phyloP scores from a whole-genome alignment of 2,797 vertebrate species.

The Sibirionetta formosa region DNA sequence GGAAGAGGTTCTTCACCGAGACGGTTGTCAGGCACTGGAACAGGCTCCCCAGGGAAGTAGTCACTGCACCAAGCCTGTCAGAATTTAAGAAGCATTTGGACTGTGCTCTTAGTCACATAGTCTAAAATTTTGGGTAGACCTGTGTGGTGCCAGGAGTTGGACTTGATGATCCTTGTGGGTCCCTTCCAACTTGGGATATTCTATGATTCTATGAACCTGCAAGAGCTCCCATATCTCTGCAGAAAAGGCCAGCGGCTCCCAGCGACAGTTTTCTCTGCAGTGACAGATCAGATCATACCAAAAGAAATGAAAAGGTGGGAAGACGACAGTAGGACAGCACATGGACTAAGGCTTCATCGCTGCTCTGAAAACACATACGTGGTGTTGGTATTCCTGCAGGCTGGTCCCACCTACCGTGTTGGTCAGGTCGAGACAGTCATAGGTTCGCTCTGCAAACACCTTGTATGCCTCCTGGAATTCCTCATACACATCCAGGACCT shows the following conservation, averaged over 20 bases:
- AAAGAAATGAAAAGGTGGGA: background rate
- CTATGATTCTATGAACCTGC: background rate
- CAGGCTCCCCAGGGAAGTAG: no score
- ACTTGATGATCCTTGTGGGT: no score
- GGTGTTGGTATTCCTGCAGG: fast-evolving
- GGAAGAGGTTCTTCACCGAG: no score
- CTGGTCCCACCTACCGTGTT: constrained; percentile 81
- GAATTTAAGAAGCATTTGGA: no score
- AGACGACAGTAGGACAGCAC: background rate
- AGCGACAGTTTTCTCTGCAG: background rate
- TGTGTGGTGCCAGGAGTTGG: no score
- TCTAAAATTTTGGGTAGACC: no score
- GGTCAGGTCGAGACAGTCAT: constrained; percentile 87
- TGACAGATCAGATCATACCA: fast-evolving
- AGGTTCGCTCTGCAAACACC: constrained; percentile 84
- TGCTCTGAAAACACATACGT: background rate
- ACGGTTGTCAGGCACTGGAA: no score
- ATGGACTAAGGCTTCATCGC: fast-evolving
- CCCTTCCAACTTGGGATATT: no score
- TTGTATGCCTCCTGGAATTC: constrained; percentile 88
- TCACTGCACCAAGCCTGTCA: no score
- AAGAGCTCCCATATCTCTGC: background rate
- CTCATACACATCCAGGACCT: constrained; percentile 84
- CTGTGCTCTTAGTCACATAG: no score
- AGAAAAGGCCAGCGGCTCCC: background rate